Percentiles rank a stretch among this genome's conserved stretches.
Evolutionary conservation across 1,140 invertebrate species (phyloP).

Genomic region (Venturia canescens): DNA sequence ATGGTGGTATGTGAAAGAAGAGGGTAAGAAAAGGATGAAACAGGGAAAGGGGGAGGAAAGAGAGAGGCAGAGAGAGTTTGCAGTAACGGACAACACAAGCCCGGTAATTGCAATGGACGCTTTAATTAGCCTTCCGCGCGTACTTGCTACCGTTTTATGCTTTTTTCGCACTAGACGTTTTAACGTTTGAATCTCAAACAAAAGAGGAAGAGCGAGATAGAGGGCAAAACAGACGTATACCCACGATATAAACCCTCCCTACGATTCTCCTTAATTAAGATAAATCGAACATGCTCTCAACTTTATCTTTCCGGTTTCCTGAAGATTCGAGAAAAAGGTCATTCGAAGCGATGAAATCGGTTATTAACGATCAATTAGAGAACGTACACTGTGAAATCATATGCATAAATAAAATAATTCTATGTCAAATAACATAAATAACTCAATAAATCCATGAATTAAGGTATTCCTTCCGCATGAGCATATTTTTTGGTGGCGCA

Average conservation of each 20-base stretch:
- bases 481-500: no score
- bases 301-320: not conserved
- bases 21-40: not conserved
- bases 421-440: no score
- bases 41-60: not conserved
- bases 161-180: slow-evolving; percentile 30
- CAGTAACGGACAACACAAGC: slow-evolving; percentile 33
- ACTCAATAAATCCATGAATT: no score
- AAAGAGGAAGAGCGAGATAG: not conserved
- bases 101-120: slow-evolving; percentile 50
- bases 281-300: slow-evolving; percentile 21
- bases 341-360: not conserved
- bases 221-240: slow-evolving; percentile 7
- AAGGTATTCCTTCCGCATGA: no score
- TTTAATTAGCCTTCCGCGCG: slow-evolving; percentile 60
- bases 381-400: no score
- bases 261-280: slow-evolving; percentile 33
- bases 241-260: not conserved
- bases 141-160: slow-evolving; percentile 51
- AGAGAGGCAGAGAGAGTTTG: not conserved
- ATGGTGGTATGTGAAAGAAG: not conserved
- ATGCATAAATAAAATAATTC: no score
- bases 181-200: slow-evolving; percentile 34
- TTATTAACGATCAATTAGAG: no score
- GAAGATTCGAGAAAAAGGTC: not conserved